Evolutionary conservation across 2,888 invertebrate genomes (phyloP).

Genomic region (Ectemnius cavifrons): DNA sequence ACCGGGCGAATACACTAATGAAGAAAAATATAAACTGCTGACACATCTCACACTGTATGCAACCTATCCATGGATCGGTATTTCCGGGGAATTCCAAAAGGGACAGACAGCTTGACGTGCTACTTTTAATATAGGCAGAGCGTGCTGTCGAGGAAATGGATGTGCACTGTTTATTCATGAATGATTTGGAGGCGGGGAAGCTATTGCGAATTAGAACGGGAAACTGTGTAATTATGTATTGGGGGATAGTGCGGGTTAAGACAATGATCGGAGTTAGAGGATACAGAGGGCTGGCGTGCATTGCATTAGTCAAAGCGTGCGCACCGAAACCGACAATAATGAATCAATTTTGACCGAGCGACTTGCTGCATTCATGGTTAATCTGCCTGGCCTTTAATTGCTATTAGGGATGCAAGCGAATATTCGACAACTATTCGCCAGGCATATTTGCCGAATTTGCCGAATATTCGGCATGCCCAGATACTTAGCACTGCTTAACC

Average conservation of each 20-base stretch:
- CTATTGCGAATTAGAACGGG: too few species aligned
- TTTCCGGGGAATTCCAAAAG: too few species aligned
- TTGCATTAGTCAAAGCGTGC: constrained; percentile 39
- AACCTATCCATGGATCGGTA: neutral
- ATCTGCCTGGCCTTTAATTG: constrained; percentile 58
- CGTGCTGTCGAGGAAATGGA: too few species aligned
- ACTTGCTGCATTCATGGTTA: constrained; percentile 59
- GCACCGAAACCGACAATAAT: constrained; percentile 53
- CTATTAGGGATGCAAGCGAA: constrained; percentile 58
- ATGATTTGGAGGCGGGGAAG: too few species aligned
- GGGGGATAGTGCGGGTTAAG: constrained; percentile 7
- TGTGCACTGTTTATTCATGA: too few species aligned
- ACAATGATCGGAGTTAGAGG: constrained; percentile 33
- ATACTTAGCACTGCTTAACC: constrained; percentile 44
- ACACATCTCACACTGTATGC: constrained; percentile 13
- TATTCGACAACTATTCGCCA: constrained; percentile 62
- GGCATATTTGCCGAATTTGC: constrained; percentile 58
- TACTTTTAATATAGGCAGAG: too few species aligned
- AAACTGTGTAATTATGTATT: too few species aligned
- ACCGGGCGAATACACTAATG: constrained; percentile 54
- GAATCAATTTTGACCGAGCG: constrained; percentile 58
- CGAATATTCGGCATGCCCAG: constrained; percentile 49
- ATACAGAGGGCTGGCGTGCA: constrained; percentile 29
- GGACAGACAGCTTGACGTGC: too few species aligned
- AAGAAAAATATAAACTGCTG: constrained; percentile 61